Conservation (phyloP, 2,888 invertebrate genomes). For the Apamea anceps region DNA sequence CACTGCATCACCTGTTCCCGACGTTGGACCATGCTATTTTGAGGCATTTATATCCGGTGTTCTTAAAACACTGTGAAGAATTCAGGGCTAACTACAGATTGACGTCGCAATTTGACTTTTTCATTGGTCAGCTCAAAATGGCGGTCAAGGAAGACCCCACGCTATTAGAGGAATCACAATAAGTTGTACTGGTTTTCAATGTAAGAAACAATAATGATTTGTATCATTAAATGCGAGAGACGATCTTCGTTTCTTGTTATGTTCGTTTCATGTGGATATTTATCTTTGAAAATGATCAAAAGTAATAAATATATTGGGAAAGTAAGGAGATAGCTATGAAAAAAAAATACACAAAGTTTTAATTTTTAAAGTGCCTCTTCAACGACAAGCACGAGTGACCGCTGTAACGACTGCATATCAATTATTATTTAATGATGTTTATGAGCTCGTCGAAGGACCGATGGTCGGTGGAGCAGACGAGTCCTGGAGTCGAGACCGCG, state of each 20-base stretch:
- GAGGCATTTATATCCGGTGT: constrained; percentile 91
- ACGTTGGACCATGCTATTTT: constrained; percentile 94
- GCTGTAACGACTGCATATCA: not conserved
- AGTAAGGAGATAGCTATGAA: not conserved
- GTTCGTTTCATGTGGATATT: not conserved
- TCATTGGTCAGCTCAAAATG: constrained; percentile 81
- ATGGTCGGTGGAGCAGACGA: no score
- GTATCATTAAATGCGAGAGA: not conserved
- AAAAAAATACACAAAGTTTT: not conserved
- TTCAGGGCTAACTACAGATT: constrained; percentile 89
- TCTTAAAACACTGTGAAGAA: constrained; percentile 91
- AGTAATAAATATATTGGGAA: not conserved
- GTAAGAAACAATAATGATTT: constrained; percentile 2
- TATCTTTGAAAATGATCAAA: not conserved
- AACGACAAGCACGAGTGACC: not conserved
- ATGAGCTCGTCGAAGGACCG: no score
- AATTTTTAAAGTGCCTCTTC: not conserved
- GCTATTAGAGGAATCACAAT: constrained; percentile 53
- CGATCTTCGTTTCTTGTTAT: not conserved
- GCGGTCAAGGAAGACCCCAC: constrained; percentile 77
- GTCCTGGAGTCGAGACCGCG: no score
- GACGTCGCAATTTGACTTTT: constrained; percentile 79
- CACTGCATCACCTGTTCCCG: constrained; percentile 95
- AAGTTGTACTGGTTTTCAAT: constrained; percentile 5
- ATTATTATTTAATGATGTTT: not conserved